These are phyloP conservation scores for Hydrophis major DNA, from an alignment of 2,797 vertebrate genomes.

Conservation along the genomic window DNA sequence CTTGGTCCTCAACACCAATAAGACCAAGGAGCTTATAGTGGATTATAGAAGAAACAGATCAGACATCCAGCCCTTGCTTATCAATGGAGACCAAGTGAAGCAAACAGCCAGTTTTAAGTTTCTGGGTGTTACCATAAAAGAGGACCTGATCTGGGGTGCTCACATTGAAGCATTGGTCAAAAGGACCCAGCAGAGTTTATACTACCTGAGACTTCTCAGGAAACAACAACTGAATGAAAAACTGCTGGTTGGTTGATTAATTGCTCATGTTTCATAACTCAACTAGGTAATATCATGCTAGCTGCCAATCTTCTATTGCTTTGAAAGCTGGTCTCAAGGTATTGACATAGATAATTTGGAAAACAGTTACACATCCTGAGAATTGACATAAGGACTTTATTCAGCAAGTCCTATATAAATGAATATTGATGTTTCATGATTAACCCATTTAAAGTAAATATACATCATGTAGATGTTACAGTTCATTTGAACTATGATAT, in stretches of 20 bases:
- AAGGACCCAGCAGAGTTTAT: too few species aligned
- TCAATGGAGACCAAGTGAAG: too few species aligned
- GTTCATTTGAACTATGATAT: not conserved
- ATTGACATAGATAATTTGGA: not conserved
- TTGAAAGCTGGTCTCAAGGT: not conserved
- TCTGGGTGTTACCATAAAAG: too few species aligned
- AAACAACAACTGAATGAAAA: too few species aligned
- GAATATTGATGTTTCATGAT: not conserved
- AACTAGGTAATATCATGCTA: not conserved
- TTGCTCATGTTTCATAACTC: not conserved
- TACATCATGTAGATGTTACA: not conserved
- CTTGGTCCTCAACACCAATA: too few species aligned
- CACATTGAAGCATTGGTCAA: too few species aligned
- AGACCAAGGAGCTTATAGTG: too few species aligned
- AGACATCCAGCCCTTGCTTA: too few species aligned
- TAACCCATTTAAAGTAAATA: not conserved
- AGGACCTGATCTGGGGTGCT: too few species aligned
- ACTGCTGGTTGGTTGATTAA: not conserved
- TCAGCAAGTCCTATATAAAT: not conserved
- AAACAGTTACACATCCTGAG: not conserved
- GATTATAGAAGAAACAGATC: too few species aligned
- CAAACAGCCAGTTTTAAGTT: too few species aligned
- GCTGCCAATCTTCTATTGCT: not conserved
- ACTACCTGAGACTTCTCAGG: too few species aligned
- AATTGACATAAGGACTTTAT: not conserved